Evolutionary conservation across 2,113 vertebrate species (phyloP), one percentile per base, ranked within the genome.

Genomic region (Rhinogobius similis): DNA sequence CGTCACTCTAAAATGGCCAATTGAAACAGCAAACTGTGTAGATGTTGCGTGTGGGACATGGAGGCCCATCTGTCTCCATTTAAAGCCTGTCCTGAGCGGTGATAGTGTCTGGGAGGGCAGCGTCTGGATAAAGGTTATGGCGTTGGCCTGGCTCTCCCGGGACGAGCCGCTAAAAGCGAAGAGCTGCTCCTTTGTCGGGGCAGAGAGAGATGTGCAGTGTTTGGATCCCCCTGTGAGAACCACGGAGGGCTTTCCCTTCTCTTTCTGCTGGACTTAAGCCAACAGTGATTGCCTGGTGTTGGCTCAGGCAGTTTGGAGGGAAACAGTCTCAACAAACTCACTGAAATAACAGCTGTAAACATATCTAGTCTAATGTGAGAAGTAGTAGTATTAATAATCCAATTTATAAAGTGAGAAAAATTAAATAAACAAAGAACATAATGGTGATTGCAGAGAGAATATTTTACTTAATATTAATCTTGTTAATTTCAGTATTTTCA

Each of bases 61-160:
- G 1, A 27, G 83, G 71, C 64, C 52, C 71, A 89, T 85, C 86
- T 24, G 77, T 88, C 89, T 89, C 87, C 76, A 86, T 90, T 88
- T 86, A 70, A 79, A 84, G 86, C 78, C 70, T 87, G 87, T 88
- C 85, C 81, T 65, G 10, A 48, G 74, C 67, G 61, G 79, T 79
- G 82, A 86, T 88, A 87, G 81, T 76, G 79, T 87, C 82, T 83
- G 65, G 59, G 70, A 71, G 84, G 77, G 72, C 70, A 72, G 74
- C 9, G 63, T 58, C 82, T 67, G 68, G 70, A 68, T 66, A 83
- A 78, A 85, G 77, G 82, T 86, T 71, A 71, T 53, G 62, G 76
- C 41, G 58, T 68, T 61, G 66, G 77, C 69, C 38, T 67, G 43
- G 67, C 65, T 72, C 67, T 70, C 72, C 67, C 11, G 73, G 73